phyloP scores from a whole-genome alignment of 2,797 vertebrate genomes.

The Odontamblyopus lacepedii region DNA sequence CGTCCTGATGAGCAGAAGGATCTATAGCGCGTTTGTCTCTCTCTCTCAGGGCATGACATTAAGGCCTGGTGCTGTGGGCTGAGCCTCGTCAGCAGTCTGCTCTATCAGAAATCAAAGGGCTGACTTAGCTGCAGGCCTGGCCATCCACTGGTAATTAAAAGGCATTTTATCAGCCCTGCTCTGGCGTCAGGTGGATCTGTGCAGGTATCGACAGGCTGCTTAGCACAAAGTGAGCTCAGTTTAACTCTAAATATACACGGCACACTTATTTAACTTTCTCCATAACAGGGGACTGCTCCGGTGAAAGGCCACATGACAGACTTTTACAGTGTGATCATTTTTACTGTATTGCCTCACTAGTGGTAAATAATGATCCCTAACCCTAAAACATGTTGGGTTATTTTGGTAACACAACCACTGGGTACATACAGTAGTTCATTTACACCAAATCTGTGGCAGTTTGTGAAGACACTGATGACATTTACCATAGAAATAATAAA shows the following conservation, averaged over 20 bases:
- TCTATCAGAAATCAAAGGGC: slow-evolving; percentile 96
- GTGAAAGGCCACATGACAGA: too few species aligned
- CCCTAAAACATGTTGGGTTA: too few species aligned
- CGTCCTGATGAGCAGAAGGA: slow-evolving; percentile 78
- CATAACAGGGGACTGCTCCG: slow-evolving; percentile 56
- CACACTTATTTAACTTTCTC: slow-evolving; percentile 85
- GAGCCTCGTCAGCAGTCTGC: slow-evolving; percentile 91
- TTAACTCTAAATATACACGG: slow-evolving; percentile 86
- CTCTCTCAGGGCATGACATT: slow-evolving; percentile 80
- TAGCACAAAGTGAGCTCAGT: slow-evolving; percentile 82
- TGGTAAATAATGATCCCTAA: too few species aligned
- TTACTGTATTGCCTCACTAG: too few species aligned
- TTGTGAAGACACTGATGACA: too few species aligned
- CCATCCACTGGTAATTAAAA: slow-evolving; percentile 94
- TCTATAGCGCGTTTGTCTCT: slow-evolving; percentile 92
- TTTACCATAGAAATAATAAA: too few species aligned
- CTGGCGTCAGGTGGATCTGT: slow-evolving; percentile 72
- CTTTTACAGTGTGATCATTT: too few species aligned
- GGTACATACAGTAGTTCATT: too few species aligned
- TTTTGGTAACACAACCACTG: too few species aligned
- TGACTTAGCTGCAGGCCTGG: slow-evolving; percentile 77
- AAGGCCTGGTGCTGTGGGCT: slow-evolving; percentile 73
- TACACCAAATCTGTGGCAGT: too few species aligned
- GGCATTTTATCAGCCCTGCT: slow-evolving; percentile 85
- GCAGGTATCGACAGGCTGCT: slow-evolving; percentile 82